Evolutionary conservation across 2,888 invertebrate genomes (phyloP).

Genomic region (Sminthurinus aureus): DNA sequence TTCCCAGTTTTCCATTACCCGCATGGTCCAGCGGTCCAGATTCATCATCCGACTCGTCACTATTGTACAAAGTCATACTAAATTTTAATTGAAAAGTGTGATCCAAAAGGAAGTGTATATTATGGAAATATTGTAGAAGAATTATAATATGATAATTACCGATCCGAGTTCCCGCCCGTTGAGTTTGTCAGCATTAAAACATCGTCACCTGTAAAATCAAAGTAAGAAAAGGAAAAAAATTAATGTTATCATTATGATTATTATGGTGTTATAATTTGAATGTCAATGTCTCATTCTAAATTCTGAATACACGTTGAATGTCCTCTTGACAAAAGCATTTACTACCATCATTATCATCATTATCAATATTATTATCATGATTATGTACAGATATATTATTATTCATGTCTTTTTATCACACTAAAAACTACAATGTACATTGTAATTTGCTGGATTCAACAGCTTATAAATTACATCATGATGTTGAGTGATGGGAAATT

Average conservation of each 20-base stretch:
- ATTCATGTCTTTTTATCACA: too few species aligned
- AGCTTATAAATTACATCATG: neutral
- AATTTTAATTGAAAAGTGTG: too few species aligned
- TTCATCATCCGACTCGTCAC: constrained; percentile 37
- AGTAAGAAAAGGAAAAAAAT: neutral
- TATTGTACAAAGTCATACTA: neutral
- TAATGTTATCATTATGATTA: neutral
- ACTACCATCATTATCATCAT: too few species aligned
- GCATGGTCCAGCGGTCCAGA: constrained; percentile 37
- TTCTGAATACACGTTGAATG: too few species aligned
- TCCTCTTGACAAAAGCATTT: too few species aligned
- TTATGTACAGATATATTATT: too few species aligned
- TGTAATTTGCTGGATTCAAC: neutral
- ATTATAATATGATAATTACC: too few species aligned
- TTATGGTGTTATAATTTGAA: neutral
- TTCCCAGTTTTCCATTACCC: constrained; percentile 59
- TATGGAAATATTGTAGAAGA: too few species aligned
- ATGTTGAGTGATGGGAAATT: neutral
- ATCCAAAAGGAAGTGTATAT: neutral
- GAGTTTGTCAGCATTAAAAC: constrained; percentile 14
- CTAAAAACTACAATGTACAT: neutral
- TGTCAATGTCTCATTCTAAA: neutral
- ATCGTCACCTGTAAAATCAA: neutral
- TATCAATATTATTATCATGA: too few species aligned
- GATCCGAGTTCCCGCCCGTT: constrained; percentile 1